Percentiles rank a stretch among this genome's conserved stretches.
These are phyloP conservation scores for Scytalopus superciliaris DNA, from an alignment of 2,113 vertebrate genomes.

Conservation along the genomic window DNA sequence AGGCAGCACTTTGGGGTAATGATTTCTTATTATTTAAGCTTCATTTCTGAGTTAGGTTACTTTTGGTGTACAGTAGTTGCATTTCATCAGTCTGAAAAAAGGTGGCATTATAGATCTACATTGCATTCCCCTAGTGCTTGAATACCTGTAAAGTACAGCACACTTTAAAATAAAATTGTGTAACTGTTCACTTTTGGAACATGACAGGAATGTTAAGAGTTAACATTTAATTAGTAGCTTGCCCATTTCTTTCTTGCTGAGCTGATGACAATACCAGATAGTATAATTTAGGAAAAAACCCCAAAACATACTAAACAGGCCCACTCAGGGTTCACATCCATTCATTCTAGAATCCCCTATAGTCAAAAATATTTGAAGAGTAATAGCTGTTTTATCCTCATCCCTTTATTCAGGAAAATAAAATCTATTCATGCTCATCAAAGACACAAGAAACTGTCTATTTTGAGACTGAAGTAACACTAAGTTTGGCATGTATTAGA, in stretches of 20 bases:
- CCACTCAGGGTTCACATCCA: neutral
- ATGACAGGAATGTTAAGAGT: neutral
- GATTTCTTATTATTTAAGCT: neutral
- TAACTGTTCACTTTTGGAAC: neutral
- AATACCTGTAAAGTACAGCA: constrained; percentile 22
- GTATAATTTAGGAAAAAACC: neutral
- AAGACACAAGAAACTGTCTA: neutral
- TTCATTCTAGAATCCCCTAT: neutral
- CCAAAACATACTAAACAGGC: neutral
- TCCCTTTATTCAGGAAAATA: neutral
- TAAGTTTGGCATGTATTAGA: neutral
- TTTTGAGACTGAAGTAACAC: neutral
- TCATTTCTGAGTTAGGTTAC: neutral
- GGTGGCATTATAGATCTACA: constrained; percentile 71
- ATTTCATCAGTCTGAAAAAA: constrained; percentile 68
- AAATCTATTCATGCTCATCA: neutral
- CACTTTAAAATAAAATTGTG: neutral
- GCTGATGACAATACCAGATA: neutral
- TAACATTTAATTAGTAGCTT: neutral
- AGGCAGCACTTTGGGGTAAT: neutral
- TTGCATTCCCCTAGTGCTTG: constrained; percentile 8
- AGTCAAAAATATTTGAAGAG: neutral
- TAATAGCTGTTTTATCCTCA: neutral
- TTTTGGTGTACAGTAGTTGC: constrained; percentile 28
- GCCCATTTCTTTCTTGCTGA: neutral